Evolutionary conservation across 2,113 vertebrate species (phyloP).

Genomic region (Monarcha castaneiventris): DNA sequence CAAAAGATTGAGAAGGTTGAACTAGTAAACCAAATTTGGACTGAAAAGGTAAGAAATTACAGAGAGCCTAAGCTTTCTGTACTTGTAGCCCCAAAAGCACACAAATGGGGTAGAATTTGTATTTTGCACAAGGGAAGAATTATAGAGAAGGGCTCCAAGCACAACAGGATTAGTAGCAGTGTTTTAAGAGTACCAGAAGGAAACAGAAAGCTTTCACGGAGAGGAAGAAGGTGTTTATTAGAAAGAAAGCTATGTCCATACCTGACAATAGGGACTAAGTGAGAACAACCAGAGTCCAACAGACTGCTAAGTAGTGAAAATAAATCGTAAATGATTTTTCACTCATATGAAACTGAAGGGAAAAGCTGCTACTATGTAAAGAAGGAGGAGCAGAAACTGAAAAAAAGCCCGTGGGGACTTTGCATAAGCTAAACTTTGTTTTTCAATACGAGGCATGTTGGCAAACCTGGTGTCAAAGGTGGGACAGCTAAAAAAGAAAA

Average conservation of each 20-base stretch:
- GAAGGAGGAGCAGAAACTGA: background rate
- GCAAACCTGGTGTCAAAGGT: background rate
- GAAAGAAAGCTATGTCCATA: background rate
- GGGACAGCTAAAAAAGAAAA: background rate
- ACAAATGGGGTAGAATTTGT: background rate
- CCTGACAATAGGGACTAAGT: background rate
- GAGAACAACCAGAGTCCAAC: background rate
- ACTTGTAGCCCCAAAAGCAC: background rate
- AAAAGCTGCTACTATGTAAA: background rate
- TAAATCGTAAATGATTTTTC: background rate
- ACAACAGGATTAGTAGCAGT: background rate
- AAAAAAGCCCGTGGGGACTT: background rate
- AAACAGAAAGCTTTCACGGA: background rate
- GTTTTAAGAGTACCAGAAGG: background rate
- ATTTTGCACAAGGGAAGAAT: background rate
- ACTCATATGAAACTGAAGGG: background rate
- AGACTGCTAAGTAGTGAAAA: background rate
- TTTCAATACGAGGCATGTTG: background rate
- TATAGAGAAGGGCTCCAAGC: background rate
- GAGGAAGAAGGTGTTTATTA: background rate
- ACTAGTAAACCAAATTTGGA: background rate
- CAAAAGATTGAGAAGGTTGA: background rate
- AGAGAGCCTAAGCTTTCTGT: background rate
- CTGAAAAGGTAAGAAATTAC: background rate
- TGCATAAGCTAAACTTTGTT: background rate